A percentile compares a stretch with the other conserved stretches of the same genome.
Conservation (phyloP, 2,888 invertebrate species). For the Drosophila ustulata region DNA sequence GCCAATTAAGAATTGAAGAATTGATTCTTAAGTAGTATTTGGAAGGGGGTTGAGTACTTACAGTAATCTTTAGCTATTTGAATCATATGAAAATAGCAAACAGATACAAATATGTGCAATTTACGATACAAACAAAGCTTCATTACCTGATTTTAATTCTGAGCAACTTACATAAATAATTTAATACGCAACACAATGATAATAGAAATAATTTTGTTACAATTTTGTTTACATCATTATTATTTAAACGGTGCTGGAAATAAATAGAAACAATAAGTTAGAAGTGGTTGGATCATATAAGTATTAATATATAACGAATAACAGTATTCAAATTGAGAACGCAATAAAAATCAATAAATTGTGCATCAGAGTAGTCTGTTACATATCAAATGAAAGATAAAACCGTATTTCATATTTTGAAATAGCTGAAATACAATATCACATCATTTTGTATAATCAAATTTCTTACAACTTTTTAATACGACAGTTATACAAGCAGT, state of each 20-base stretch:
- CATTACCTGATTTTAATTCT: slow-evolving; percentile 79
- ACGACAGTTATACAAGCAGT: slow-evolving; percentile 67
- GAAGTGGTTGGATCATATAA: slow-evolving; percentile 43
- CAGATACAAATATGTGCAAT: slow-evolving; percentile 53
- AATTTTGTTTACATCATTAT: slow-evolving; percentile 35
- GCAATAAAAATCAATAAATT: slow-evolving; percentile 47
- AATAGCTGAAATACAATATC: slow-evolving; percentile 34
- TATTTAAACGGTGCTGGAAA: slow-evolving; percentile 61
- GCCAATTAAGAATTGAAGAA: background rate
- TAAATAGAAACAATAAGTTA: slow-evolving; percentile 59
- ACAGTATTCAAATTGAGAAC: slow-evolving; percentile 59
- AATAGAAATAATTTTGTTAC: slow-evolving; percentile 73
- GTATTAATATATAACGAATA: slow-evolving; percentile 45
- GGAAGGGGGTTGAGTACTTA: slow-evolving; percentile 1
- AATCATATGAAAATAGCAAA: slow-evolving; percentile 30
- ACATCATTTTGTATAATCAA: slow-evolving; percentile 37
- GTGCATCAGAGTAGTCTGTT: slow-evolving; percentile 69
- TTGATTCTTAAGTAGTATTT: background rate
- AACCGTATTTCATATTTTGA: slow-evolving; percentile 24
- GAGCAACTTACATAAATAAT: slow-evolving; percentile 64
- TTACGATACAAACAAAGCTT: slow-evolving; percentile 73
- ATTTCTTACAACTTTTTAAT: slow-evolving; percentile 63
- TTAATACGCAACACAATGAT: slow-evolving; percentile 50
- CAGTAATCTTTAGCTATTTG: slow-evolving; percentile 46
- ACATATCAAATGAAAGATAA: slow-evolving; percentile 64